These are phyloP conservation scores for Hydrotaea diabolus DNA, from an alignment of 2,888 invertebrate genomes.

Conservation along the genomic window DNA sequence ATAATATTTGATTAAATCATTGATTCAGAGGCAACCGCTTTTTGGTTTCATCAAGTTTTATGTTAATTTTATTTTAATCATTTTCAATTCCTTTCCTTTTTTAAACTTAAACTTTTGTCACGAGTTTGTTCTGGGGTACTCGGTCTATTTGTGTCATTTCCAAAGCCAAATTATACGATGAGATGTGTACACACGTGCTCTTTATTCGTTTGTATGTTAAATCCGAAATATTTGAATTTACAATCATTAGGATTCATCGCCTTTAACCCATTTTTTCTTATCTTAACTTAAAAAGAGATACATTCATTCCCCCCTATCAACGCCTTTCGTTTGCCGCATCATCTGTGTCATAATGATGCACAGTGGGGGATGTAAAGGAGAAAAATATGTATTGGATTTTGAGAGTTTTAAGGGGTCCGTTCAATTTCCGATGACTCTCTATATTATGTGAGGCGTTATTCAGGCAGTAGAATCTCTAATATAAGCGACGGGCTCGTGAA, in stretches of 20 bases:
- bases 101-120: too few relatives aligned
- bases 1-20: too few relatives aligned
- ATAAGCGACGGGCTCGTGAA: too few relatives aligned
- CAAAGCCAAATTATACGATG: not conserved
- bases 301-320: not conserved
- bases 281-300: not conserved
- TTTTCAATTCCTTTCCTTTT: too few relatives aligned
- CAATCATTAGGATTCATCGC: slow-evolving; percentile 41
- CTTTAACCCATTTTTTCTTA: slow-evolving; percentile 30
- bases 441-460: too few relatives aligned
- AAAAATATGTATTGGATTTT: too few relatives aligned
- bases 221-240: slow-evolving; percentile 46
- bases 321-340: not conserved
- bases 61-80: too few relatives aligned
- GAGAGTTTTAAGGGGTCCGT: too few relatives aligned
- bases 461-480: too few relatives aligned
- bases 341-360: slow-evolving; percentile 3
- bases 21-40: too few relatives aligned
- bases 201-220: not conserved
- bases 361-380: not conserved
- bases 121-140: not conserved
- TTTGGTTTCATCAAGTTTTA: too few relatives aligned
- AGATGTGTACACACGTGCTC: not conserved
- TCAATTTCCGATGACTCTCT: too few relatives aligned
- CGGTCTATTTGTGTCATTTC: not conserved